Percentiles rank a stretch among this genome's conserved stretches.
Conservation (phyloP, 2,797 vertebrate species). For the Bradypodion pumilum region DNA sequence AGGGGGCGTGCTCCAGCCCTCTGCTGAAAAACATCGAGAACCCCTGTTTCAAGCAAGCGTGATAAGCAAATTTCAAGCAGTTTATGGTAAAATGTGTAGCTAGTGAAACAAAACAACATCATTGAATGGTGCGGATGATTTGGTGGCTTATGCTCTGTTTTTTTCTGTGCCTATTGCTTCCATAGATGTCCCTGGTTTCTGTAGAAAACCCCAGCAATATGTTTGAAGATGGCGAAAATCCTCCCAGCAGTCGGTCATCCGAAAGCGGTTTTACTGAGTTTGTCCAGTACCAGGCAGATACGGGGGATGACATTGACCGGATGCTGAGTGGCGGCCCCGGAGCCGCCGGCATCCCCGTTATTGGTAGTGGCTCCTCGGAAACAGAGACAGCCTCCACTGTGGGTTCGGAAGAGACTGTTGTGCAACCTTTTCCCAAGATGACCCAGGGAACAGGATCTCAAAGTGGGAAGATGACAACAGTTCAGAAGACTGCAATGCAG, state of each 20-base stretch:
- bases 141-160: background rate
- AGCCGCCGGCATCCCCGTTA: constrained; percentile 62
- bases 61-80: background rate
- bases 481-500: constrained; percentile 97
- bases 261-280: constrained; percentile 96
- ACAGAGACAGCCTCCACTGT: constrained; percentile 80
- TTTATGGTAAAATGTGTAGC: background rate
- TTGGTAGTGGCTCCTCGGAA: constrained; percentile 78
- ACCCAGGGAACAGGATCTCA: constrained; percentile 67
- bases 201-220: constrained; percentile 83
- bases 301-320: constrained; percentile 79
- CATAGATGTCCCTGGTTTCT: constrained; percentile 71
- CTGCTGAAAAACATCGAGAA: too few relatives aligned
- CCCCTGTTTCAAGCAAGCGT: too few relatives aligned
- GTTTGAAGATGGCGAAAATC: constrained; percentile 87
- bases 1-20: too few relatives aligned
- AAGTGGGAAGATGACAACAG: constrained; percentile 71
- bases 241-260: constrained; percentile 80
- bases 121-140: background rate
- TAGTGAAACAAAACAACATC: background rate
- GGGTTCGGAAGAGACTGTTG: constrained; percentile 79
- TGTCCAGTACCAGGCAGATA: constrained; percentile 89
- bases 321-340: constrained; percentile 65
- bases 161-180: background rate
- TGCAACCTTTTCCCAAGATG: constrained; percentile 64